Percentiles rank a stretch among this genome's conserved stretches.
Evolutionary conservation across 1,140 invertebrate species (phyloP).

Genomic region (Rhynchophorus ferrugineus): DNA sequence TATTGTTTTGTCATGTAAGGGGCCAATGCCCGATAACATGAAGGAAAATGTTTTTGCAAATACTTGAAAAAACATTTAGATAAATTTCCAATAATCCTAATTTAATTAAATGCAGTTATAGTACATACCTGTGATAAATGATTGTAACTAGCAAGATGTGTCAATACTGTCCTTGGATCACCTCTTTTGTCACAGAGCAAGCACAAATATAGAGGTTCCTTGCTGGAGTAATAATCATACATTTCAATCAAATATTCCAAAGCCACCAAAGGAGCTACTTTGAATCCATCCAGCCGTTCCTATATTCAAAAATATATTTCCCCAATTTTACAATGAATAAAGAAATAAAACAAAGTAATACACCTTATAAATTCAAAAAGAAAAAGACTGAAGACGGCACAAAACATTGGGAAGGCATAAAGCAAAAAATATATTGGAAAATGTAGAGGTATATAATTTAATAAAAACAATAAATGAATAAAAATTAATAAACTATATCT

Average conservation of each 20-base stretch:
- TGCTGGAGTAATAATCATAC: constrained; percentile 49
- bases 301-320: constrained; percentile 23
- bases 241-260: constrained; percentile 66
- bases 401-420: too few species aligned
- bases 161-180: constrained; percentile 64
- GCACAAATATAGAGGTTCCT: constrained; percentile 64
- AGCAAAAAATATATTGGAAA: too few species aligned
- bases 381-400: too few species aligned
- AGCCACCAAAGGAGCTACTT: constrained; percentile 43
- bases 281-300: constrained; percentile 37
- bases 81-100: too few species aligned
- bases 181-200: constrained; percentile 68
- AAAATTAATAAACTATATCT: too few species aligned
- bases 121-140: constrained; percentile 46
- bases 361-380: too few species aligned
- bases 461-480: too few species aligned
- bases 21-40: constrained; percentile 33
- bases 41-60: constrained; percentile 50
- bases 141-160: constrained; percentile 64
- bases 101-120: too few species aligned
- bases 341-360: too few species aligned
- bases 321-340: too few species aligned
- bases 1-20: constrained; percentile 42
- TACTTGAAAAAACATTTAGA: constrained; percentile 41
- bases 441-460: too few species aligned